These are phyloP conservation scores for Muraenolepis orangiensis DNA, from an alignment of 2,797 vertebrate species.

Conservation along the genomic window DNA sequence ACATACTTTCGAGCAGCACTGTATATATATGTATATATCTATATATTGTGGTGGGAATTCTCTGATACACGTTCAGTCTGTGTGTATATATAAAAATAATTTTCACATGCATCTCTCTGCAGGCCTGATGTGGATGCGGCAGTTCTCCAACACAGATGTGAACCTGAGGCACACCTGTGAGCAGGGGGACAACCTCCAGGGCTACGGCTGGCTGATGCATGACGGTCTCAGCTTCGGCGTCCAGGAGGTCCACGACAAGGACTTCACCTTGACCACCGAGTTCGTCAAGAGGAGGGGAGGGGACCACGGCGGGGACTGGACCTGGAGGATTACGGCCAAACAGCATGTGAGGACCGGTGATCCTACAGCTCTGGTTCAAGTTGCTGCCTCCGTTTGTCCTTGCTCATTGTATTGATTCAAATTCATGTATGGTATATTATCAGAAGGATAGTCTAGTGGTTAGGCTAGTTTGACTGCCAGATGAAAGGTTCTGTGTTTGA, in stretches of 20 bases:
- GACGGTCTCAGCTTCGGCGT: constrained; percentile 88
- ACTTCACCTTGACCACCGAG: constrained; percentile 83
- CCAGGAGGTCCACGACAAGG: constrained; percentile 84
- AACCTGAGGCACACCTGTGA: constrained; percentile 89
- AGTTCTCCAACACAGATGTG: constrained; percentile 74
- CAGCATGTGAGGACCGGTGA: constrained; percentile 74
- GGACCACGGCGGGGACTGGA: constrained; percentile 92
- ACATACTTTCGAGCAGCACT: too few relatives aligned
- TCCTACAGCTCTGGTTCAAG: background rate
- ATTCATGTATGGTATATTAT: background rate
- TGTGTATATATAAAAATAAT: too few relatives aligned
- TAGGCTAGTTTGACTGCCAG: background rate
- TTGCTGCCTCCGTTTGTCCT: background rate
- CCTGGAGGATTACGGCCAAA: constrained; percentile 87
- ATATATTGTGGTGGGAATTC: too few relatives aligned
- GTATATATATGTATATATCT: too few relatives aligned
- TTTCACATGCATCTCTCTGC: constrained; percentile 7
- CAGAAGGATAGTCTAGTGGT: background rate
- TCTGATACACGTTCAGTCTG: too few relatives aligned
- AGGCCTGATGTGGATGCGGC: constrained; percentile 95
- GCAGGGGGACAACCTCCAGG: constrained; percentile 80
- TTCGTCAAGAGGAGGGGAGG: constrained; percentile 89
- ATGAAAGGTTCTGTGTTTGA: background rate
- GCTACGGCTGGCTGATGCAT: constrained; percentile 91
- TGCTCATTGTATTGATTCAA: background rate